A percentile compares a stretch with the other conserved stretches of the same genome.
phyloP scores from a whole-genome alignment of 2,797 vertebrate genomes.

The Sebastes diaconus region DNA sequence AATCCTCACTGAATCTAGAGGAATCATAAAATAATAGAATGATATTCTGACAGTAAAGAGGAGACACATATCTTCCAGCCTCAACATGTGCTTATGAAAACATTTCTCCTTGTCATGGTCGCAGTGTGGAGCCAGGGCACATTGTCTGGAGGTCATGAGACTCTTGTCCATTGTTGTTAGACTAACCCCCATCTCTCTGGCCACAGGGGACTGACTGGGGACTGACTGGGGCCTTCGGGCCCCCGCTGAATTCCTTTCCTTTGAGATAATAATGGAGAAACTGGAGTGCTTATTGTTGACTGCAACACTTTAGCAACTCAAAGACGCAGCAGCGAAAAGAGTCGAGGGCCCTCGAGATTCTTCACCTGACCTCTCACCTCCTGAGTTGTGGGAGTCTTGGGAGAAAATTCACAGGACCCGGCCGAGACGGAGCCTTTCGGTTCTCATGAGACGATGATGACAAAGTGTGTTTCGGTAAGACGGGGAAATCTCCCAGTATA shows the following conservation, averaged over 20 bases:
- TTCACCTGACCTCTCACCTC: conserved; percentile 70
- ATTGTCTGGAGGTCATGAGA: conserved; percentile 77
- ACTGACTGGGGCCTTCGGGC: conserved; percentile 53
- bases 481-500: conserved; percentile 1
- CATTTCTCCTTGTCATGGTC: conserved; percentile 52
- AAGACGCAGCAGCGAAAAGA: conserved; percentile 55
- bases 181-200: conserved; percentile 62
- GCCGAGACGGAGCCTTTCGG: conserved; percentile 4
- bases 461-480: conserved; percentile 2
- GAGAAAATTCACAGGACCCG: conserved; percentile 48
- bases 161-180: conserved; percentile 76
- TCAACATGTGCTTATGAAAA: conserved; percentile 58
- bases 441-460: conserved; percentile 34
- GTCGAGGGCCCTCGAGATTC: conserved; percentile 72
- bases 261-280: conserved; percentile 78
- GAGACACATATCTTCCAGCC: background rate
- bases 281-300: conserved; percentile 76
- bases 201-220: conserved; percentile 63
- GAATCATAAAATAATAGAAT: conserved; percentile 11
- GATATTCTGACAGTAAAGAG: background rate
- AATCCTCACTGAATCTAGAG: background rate
- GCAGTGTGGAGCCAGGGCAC: conserved; percentile 55
- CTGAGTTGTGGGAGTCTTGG: conserved; percentile 49
- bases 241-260: conserved; percentile 81
- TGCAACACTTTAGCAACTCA: conserved; percentile 72